These are phyloP conservation scores for Laticauda colubrina DNA, from an alignment of 2,113 vertebrate genomes.

Conservation along the genomic window DNA sequence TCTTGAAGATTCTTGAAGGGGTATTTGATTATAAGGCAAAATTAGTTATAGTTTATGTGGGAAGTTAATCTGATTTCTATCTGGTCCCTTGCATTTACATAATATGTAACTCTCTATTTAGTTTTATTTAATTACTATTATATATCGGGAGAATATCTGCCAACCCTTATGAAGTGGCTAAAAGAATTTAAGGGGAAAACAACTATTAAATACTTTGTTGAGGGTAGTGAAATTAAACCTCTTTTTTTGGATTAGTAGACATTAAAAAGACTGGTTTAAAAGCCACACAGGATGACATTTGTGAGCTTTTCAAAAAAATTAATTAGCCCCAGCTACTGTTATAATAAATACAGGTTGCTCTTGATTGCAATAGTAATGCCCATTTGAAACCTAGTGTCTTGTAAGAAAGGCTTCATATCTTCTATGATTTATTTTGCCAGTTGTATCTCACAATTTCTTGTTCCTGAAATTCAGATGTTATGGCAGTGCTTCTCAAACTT, in stretches of 20 bases:
- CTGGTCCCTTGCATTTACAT: neutral
- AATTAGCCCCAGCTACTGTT: neutral
- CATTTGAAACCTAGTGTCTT: neutral
- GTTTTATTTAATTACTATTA: neutral
- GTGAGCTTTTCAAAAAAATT: neutral
- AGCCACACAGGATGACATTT: too few relatives aligned
- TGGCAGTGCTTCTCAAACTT: neutral
- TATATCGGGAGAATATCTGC: constrained; percentile 18
- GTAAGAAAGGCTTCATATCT: neutral
- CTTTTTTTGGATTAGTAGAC: too few relatives aligned
- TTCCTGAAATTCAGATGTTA: neutral
- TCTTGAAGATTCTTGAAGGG: neutral
- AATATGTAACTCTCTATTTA: constrained; percentile 1
- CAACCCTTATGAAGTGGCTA: constrained; percentile 1
- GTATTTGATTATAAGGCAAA: neutral
- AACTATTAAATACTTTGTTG: neutral
- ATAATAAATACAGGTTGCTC: neutral
- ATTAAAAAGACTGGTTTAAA: neutral
- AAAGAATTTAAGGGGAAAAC: constrained; percentile 8
- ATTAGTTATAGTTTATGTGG: neutral
- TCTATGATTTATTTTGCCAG: neutral
- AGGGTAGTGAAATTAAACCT: neutral
- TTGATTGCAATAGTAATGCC: neutral
- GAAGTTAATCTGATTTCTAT: neutral
- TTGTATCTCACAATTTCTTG: neutral